These are phyloP conservation scores for Fistularia commersonii DNA, from an alignment of 2,797 vertebrate species.

Conservation along the genomic window DNA sequence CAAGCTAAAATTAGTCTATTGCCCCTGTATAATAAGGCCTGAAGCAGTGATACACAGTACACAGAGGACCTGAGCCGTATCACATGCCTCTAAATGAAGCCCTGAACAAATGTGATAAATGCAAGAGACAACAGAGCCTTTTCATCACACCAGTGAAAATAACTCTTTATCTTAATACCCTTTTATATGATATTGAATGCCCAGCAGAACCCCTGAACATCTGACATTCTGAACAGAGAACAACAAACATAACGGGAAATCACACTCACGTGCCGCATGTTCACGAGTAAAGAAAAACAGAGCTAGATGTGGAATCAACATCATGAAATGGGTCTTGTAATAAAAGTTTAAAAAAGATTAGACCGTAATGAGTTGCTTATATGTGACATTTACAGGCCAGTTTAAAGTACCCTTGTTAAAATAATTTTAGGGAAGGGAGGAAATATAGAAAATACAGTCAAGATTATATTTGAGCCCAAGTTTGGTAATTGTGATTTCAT, in stretches of 20 bases:
- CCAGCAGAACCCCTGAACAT: slow-evolving; percentile 30
- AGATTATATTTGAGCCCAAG: no score
- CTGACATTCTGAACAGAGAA: slow-evolving; percentile 29
- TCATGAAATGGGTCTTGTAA: no score
- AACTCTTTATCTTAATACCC: slow-evolving; percentile 39
- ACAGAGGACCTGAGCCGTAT: slow-evolving; percentile 60
- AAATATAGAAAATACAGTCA: no score
- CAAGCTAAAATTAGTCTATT: not conserved
- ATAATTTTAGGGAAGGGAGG: no score
- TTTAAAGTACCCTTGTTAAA: no score
- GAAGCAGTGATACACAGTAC: slow-evolving; percentile 48
- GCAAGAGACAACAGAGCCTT: slow-evolving; percentile 51
- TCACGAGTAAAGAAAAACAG: no score
- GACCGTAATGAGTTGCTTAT: no score
- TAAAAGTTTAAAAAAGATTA: no score
- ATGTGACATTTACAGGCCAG: no score
- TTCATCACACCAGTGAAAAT: slow-evolving; percentile 53
- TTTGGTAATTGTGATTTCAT: no score
- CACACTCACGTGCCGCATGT: not conserved
- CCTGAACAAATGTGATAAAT: slow-evolving; percentile 58
- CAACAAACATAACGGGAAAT: slow-evolving; percentile 12
- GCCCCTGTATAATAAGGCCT: slow-evolving; percentile 19
- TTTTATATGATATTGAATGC: slow-evolving; percentile 58
- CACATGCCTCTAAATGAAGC: slow-evolving; percentile 67
- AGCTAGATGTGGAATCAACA: no score